Evolutionary conservation across 1,140 invertebrate genomes (phyloP).

Genomic region (Heliconius melpomene): DNA sequence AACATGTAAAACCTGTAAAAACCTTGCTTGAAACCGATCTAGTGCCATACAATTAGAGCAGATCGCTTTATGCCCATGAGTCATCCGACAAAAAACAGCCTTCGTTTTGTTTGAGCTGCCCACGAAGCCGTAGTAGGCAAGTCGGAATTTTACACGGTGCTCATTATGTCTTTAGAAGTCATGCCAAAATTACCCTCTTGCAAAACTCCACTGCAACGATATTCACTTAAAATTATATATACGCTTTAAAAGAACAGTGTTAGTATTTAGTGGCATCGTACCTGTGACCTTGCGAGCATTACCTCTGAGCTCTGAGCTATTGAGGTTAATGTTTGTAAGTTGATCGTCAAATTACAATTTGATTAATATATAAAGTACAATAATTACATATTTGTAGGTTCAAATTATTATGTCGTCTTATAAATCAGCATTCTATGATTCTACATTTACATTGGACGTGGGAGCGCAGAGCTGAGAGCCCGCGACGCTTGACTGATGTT

Average conservation of each 20-base stretch:
- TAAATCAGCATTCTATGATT: conserved; percentile 21
- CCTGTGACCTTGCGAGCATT: background rate
- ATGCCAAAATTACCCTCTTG: conserved; percentile 35
- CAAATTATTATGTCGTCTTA: conserved; percentile 18
- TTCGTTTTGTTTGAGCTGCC: conserved; percentile 46
- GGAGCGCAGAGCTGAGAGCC: conserved; percentile 46
- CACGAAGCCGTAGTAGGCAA: conserved; percentile 48
- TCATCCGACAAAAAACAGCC: conserved; percentile 59
- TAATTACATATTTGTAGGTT: conserved; percentile 1
- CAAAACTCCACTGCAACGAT: conserved; percentile 23
- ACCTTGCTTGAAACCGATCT: conserved; percentile 42
- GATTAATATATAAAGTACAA: background rate
- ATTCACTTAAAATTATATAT: background rate
- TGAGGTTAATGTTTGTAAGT: conserved; percentile 9
- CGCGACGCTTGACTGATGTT: conserved; percentile 73
- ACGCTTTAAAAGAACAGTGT: background rate
- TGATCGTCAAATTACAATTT: background rate
- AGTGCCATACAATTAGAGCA: conserved; percentile 60
- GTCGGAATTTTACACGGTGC: conserved; percentile 46
- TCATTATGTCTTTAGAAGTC: conserved; percentile 46
- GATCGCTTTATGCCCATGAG: conserved; percentile 53
- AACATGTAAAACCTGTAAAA: conserved; percentile 17
- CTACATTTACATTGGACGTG: conserved; percentile 54
- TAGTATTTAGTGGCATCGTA: background rate
- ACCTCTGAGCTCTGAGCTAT: conserved; percentile 4